A percentile compares a stretch with the other conserved stretches of the same genome.
Evolutionary conservation across 37 sponge, comb jelly and placozoan genomes (phyloP).

Genomic region (Cladorhizidae sp.): DNA sequence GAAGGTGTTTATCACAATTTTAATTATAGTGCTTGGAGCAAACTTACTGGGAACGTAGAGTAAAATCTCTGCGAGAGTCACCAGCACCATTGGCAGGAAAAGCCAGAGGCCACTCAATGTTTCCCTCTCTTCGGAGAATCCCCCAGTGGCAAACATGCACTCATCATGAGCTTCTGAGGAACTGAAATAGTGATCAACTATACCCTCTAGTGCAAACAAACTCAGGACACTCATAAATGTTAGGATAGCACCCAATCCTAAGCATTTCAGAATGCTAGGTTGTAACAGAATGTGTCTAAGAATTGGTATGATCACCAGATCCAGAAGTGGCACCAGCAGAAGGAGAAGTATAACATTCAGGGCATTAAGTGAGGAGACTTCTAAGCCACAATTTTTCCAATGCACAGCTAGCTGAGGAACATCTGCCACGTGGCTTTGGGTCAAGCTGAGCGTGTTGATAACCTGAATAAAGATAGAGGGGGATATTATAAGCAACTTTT

Average conservation of each 20-base stretch:
- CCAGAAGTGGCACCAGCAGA: conserved; percentile 34
- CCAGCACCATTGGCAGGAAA: conserved; percentile 21
- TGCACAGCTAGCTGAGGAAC: not conserved
- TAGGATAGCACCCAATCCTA: conserved; percentile 22
- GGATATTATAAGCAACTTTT: too few species aligned
- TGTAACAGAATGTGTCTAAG: conserved; percentile 5
- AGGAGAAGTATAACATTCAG: conserved; percentile 28
- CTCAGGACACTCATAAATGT: conserved; percentile 14
- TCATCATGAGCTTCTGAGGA: not conserved
- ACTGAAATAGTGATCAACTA: not conserved
- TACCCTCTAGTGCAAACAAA: conserved; percentile 18
- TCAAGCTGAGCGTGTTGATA: conserved; percentile 15
- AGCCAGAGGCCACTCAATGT: conserved; percentile 22
- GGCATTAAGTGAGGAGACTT: not conserved
- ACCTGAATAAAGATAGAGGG: conserved; percentile 16
- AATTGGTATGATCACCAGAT: conserved; percentile 25
- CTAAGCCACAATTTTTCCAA: not conserved
- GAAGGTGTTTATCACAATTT: too few species aligned
- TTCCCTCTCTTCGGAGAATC: not conserved
- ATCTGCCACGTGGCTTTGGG: conserved; percentile 19
- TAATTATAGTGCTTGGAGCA: not conserved
- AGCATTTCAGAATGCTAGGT: conserved; percentile 40
- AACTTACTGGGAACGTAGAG: conserved; percentile 45
- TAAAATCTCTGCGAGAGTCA: conserved; percentile 48
- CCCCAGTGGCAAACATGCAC: conserved; percentile 18